These are phyloP conservation scores for Hypsibius dujardini DNA, from an alignment of 1,140 invertebrate genomes.

Conservation along the genomic window DNA sequence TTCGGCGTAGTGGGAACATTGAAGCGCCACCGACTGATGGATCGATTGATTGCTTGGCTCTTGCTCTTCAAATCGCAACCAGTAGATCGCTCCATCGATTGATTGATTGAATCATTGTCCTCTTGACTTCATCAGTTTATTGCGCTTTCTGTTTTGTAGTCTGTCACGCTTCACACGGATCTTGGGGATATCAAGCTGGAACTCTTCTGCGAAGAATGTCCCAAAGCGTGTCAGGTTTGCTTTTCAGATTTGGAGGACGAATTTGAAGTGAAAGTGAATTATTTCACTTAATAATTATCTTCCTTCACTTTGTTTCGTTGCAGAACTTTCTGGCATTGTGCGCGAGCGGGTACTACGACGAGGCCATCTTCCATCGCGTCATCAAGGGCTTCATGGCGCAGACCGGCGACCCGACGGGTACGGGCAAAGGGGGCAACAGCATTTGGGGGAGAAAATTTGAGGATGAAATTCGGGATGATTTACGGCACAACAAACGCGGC, in stretches of 20 bases:
- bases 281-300: background rate
- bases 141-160: constrained; percentile 40
- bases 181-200: constrained; percentile 94
- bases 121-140: constrained; percentile 8
- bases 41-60: no score
- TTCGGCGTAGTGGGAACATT: no score
- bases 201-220: constrained; percentile 82
- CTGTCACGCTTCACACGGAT: constrained; percentile 87
- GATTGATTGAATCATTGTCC: background rate
- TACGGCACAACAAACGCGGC: constrained; percentile 68
- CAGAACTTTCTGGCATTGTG: constrained; percentile 92
- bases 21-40: no score
- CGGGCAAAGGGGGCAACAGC: constrained; percentile 76
- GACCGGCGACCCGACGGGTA: constrained; percentile 76
- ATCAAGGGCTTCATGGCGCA: constrained; percentile 97
- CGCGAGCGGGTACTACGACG: constrained; percentile 86
- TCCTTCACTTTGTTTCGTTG: constrained; percentile 21
- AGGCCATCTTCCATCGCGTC: constrained; percentile 80
- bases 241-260: no score
- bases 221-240: constrained; percentile 69
- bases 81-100: no score
- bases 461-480: constrained; percentile 83
- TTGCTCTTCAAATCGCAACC: no score
- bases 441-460: constrained; percentile 84
- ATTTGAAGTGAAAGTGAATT: no score